phyloP scores from a whole-genome alignment of 2,888 invertebrate species.

The Hesperia comma region DNA sequence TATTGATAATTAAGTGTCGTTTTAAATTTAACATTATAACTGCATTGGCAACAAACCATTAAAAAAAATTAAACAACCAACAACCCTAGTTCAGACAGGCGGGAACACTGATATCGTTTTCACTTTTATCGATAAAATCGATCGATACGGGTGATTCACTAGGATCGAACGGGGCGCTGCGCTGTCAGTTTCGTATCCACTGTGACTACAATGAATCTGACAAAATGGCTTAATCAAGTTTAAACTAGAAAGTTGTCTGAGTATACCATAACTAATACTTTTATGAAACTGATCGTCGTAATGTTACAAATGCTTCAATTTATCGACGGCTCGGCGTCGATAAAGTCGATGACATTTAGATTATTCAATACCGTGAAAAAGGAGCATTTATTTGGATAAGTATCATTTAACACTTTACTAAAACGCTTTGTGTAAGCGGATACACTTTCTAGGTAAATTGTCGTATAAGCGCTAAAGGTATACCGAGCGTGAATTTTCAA shows the following conservation, averaged over 20 bases:
- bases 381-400: background rate
- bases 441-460: too few species aligned
- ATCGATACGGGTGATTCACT: constrained; percentile 67
- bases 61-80: background rate
- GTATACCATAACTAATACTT: constrained; percentile 54
- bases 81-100: constrained; percentile 31
- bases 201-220: constrained; percentile 62
- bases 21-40: too few species aligned
- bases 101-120: constrained; percentile 59
- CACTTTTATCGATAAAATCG: constrained; percentile 70
- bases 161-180: constrained; percentile 53
- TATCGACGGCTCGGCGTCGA: constrained; percentile 16
- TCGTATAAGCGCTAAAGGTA: too few species aligned
- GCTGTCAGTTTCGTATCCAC: constrained; percentile 53
- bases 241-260: constrained; percentile 67
- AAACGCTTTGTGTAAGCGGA: too few species aligned
- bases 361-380: background rate
- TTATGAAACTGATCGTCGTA: constrained; percentile 54
- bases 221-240: constrained; percentile 71
- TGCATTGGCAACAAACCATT: too few species aligned
- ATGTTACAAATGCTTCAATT: constrained; percentile 16
- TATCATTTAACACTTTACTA: background rate
- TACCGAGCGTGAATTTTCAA: too few species aligned
- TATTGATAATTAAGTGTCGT: too few species aligned
- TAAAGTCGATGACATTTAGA: constrained; percentile 10